phyloP scores from a whole-genome alignment of 2,888 invertebrate genomes.

The Heliconius ismenius region DNA sequence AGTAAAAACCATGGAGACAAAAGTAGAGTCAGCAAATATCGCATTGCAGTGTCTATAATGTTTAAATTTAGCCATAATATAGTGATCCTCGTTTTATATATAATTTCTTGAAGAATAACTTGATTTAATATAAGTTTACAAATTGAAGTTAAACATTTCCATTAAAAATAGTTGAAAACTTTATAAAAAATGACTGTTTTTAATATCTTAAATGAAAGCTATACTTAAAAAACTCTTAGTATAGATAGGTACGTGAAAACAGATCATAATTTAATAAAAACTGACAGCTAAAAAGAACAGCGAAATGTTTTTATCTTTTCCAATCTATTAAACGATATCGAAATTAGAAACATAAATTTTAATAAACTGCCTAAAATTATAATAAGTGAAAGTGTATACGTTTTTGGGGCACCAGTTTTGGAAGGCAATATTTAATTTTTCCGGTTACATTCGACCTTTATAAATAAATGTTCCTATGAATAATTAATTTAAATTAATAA shows the following conservation, averaged over 20 bases:
- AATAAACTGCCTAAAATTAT: conserved; percentile 17
- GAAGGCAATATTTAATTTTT: conserved; percentile 5
- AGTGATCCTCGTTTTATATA: neutral
- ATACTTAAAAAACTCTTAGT: neutral
- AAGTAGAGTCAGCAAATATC: too few relatives aligned
- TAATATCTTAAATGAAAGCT: neutral
- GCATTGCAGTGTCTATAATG: too few relatives aligned
- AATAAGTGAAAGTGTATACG: conserved; percentile 22
- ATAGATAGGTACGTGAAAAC: neutral
- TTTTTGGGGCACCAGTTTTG: conserved; percentile 12
- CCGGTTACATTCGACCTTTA: conserved; percentile 1
- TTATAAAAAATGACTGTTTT: too few relatives aligned
- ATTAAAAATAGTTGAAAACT: too few relatives aligned
- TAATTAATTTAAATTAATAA: neutral
- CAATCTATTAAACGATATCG: neutral
- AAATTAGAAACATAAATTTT: conserved; percentile 13
- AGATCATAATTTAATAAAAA: conserved; percentile 9
- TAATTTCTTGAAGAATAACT: neutral
- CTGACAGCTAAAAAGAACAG: neutral
- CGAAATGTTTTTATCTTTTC: conserved; percentile 3
- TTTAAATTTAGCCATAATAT: too few relatives aligned
- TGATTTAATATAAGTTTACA: neutral
- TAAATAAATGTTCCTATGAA: conserved; percentile 3
- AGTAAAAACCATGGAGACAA: too few relatives aligned
- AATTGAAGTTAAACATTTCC: neutral